phyloP scores from a whole-genome alignment of 2,113 vertebrate genomes.

The Nannobrachium achirus region DNA sequence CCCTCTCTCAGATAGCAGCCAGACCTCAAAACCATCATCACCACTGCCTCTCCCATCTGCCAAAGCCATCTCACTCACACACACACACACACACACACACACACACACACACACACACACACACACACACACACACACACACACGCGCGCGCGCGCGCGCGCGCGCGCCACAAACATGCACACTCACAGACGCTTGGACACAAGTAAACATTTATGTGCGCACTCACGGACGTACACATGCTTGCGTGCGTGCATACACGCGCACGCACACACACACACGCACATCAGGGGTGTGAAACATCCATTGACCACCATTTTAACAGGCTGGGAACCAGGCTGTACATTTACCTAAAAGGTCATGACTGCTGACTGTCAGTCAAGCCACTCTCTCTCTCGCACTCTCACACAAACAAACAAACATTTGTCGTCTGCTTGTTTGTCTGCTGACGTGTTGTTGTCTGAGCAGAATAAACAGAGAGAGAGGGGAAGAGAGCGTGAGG shows the following conservation, averaged over 20 bases:
- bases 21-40: conserved; percentile 75
- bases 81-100: conserved; percentile 17
- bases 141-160: background rate
- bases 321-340: conserved; percentile 62
- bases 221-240: background rate
- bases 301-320: conserved; percentile 56
- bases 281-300: conserved; percentile 54
- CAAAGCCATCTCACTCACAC: conserved; percentile 68
- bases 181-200: conserved; percentile 27
- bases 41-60: conserved; percentile 69
- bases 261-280: conserved; percentile 22
- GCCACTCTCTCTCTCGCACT: background rate
- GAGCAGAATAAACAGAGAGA: conserved; percentile 9
- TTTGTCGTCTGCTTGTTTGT: conserved; percentile 44
- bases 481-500: background rate
- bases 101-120: conserved; percentile 11
- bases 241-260: background rate
- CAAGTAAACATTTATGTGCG: too few relatives aligned
- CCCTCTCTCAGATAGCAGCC: conserved; percentile 65
- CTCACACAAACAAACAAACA: conserved; percentile 34
- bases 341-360: conserved; percentile 51
- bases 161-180: background rate
- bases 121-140: background rate
- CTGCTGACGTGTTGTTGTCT: conserved; percentile 40
- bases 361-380: conserved; percentile 48